phyloP scores from a whole-genome alignment of 2,888 invertebrate species.

The Chloroclystis v-ata region DNA sequence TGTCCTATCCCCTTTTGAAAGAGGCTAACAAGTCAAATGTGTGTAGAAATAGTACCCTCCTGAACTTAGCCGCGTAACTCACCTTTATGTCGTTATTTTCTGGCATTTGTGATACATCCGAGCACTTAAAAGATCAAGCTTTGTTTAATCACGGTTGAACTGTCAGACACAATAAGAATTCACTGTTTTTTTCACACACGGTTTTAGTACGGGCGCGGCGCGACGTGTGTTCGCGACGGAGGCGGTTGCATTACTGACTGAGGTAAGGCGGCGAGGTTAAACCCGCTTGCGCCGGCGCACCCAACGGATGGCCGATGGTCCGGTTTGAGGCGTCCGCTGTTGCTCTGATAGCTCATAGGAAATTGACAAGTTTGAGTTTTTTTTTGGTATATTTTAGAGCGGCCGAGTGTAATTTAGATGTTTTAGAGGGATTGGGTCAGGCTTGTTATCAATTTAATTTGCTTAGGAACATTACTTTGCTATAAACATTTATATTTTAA shows the following conservation, averaged over 20 bases:
- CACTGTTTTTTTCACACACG: constrained; percentile 56
- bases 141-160: constrained; percentile 49
- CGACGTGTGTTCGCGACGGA: constrained; percentile 46
- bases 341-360: constrained; percentile 14
- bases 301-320: constrained; percentile 68
- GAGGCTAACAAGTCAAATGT: constrained; percentile 42
- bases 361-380: constrained; percentile 1
- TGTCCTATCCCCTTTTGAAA: constrained; percentile 51
- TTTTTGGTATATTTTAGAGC: too few relatives aligned
- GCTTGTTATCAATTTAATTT: too few relatives aligned
- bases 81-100: constrained; percentile 53
- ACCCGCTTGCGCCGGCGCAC: constrained; percentile 62
- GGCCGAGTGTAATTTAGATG: background rate
- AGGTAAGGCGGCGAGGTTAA: constrained; percentile 25
- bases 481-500: too few relatives aligned
- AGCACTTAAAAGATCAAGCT: constrained; percentile 39
- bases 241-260: constrained; percentile 56
- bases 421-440: too few relatives aligned
- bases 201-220: constrained; percentile 31
- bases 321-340: constrained; percentile 47
- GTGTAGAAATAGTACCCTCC: constrained; percentile 47
- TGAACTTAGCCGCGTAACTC: constrained; percentile 52
- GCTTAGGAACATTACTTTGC: too few relatives aligned
- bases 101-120: constrained; percentile 47
- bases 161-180: constrained; percentile 54